Conservation (phyloP, 64 coral and sea anemone species). For the Pachyseris speciosa region DNA sequence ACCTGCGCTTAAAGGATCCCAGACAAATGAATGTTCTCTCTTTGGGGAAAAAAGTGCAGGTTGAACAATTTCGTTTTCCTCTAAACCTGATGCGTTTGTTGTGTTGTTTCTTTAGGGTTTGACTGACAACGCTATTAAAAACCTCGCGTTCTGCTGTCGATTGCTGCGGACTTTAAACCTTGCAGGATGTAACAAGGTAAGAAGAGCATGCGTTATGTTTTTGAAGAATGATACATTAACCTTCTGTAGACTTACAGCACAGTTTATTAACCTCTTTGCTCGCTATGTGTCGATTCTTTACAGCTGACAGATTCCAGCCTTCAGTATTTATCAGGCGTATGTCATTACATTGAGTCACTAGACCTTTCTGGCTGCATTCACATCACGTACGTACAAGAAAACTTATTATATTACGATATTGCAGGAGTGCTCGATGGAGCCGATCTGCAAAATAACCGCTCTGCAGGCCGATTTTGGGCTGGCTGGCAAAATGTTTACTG, state of each 20-base stretch:
- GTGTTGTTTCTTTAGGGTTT: constrained; percentile 52
- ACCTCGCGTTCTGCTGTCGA: constrained; percentile 97
- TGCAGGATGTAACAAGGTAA: constrained; percentile 86
- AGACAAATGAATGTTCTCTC: too few species aligned
- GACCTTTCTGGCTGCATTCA: constrained; percentile 85
- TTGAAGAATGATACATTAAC: not conserved
- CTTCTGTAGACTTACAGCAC: not conserved
- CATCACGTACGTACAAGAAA: constrained; percentile 76
- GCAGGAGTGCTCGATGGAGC: too few species aligned
- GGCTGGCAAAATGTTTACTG: too few species aligned
- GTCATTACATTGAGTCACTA: constrained; percentile 89
- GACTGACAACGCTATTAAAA: constrained; percentile 98
- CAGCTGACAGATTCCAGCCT: constrained; percentile 96
- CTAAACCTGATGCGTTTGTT: not conserved
- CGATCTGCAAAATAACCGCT: too few species aligned
- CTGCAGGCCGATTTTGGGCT: too few species aligned
- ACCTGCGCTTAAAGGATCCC: too few species aligned
- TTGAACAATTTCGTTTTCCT: not conserved
- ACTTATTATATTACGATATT: too few species aligned
- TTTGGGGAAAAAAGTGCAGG: not conserved
- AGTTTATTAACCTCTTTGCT: not conserved
- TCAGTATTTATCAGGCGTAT: constrained; percentile 95
- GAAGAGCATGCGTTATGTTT: not conserved
- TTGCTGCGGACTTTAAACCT: constrained; percentile 90
- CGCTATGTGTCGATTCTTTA: not conserved